Evolutionary conservation across 2,113 vertebrate species (phyloP), one percentile per base, ranked within the genome.

Genomic region (Macaca nemestrina): DNA sequence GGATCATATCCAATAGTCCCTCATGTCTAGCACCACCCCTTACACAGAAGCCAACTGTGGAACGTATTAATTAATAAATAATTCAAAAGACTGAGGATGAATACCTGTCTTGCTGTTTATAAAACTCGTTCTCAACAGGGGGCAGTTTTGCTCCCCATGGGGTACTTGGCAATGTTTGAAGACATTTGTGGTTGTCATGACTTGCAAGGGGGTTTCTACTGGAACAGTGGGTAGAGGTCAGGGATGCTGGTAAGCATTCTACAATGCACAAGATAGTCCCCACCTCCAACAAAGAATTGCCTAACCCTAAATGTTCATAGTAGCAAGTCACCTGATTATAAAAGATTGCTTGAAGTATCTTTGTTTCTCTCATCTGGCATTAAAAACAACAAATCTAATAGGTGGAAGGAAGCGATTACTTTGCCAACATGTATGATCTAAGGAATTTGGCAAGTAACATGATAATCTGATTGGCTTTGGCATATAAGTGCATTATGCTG

Each of bases 361-460:
- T 94, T 86, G 16, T 73, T 11, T 79, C 45, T 95, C 79, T 97
- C 48, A 92, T 90, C 67, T 82, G 38, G 14, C 64, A 79, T 45
- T 84, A 55, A 82, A 88, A 76, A 67, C 16, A 45, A 87, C 43
- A 87, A 32, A 50, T 76, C 27, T 88, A 90, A 76, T 57, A 96
- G 40, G 61, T 64, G 83, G 72, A 82, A 80, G n/a, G 70, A 61
- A 91, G 12, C 20, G 52, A 57, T 88, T 50, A 84, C 59, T 96
- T 94, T 95, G 82, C 92, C 93, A 96, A 50, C 25, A 43, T 92
- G 76, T 96, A 75, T 94, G 82, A 52, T 93, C 43, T 23, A 91
- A 92, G 89, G 80, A 83, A 92, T 93, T 90, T 95, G 73, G 94
- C 50, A 86, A 97, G 75, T 95, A 95, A 93, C n/a, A 78, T 80